A percentile compares a stretch with the other conserved stretches of the same genome.
These are phyloP conservation scores for Alectoris magna DNA, from an alignment of 2,797 vertebrate species.

Conservation along the genomic window DNA sequence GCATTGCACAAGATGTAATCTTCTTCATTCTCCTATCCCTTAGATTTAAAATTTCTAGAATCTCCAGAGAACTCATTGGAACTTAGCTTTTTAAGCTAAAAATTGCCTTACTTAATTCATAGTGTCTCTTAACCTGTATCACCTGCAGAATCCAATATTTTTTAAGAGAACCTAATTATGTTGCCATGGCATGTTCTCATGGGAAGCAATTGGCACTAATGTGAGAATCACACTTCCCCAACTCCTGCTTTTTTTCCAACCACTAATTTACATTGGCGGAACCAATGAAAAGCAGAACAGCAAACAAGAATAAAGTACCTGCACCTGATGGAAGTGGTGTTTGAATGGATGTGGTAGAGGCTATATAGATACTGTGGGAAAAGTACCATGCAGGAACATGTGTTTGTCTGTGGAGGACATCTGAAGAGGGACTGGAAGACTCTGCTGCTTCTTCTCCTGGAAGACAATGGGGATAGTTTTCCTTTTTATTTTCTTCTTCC, in stretches of 20 bases:
- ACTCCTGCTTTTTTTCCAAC: background rate
- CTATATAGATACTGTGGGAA: background rate
- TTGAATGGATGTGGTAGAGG: background rate
- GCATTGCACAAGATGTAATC: background rate
- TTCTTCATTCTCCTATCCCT: background rate
- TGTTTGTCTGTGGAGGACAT: background rate
- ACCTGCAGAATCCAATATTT: background rate
- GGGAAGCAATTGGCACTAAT: fast-evolving
- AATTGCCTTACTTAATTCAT: background rate
- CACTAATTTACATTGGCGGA: background rate
- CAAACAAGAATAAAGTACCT: background rate
- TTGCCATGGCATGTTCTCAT: fast-evolving
- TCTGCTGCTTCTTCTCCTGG: background rate
- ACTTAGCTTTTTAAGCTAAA: background rate
- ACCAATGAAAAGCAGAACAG: background rate
- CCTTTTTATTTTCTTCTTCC: background rate
- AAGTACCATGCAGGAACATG: fast-evolving
- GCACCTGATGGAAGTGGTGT: background rate
- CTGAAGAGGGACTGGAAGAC: background rate
- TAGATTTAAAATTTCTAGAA: background rate
- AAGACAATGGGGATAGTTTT: background rate
- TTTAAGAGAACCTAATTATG: background rate
- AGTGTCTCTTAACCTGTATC: background rate
- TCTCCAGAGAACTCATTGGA: background rate
- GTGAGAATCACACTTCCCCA: background rate